Conservation (phyloP, 2,113 vertebrate genomes). For the Donacobius atricapilla region DNA sequence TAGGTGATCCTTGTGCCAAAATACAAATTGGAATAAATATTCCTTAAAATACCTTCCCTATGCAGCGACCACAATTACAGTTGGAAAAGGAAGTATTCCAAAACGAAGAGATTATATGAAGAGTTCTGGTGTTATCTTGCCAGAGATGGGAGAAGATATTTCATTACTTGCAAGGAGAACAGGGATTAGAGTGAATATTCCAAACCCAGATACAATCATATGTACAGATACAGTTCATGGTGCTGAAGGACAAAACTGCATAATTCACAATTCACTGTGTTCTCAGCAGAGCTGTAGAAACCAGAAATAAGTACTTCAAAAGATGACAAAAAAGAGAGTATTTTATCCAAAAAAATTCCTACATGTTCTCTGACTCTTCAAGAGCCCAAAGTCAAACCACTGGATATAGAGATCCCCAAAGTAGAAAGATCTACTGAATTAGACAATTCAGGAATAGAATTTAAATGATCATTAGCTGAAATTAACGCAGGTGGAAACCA, state of each 20-base stretch:
- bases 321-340: not conserved
- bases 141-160: not conserved
- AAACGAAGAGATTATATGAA: not conserved
- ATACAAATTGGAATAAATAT: not conserved
- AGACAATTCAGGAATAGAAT: not conserved
- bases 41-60: not conserved
- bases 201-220: not conserved
- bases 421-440: not conserved
- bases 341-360: not conserved
- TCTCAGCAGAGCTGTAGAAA: not conserved
- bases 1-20: not conserved
- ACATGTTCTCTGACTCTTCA: not conserved
- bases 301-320: not conserved
- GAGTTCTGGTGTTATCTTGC: not conserved
- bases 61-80: not conserved
- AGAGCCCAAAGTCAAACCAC: not conserved
- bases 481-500: not conserved
- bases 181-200: not conserved
- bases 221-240: not conserved
- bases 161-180: not conserved
- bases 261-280: not conserved
- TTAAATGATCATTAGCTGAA: not conserved
- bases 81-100: not conserved
- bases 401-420: not conserved
- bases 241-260: not conserved